Conservation (phyloP, 1,140 invertebrate species). For the Anastatus disparis region DNA sequence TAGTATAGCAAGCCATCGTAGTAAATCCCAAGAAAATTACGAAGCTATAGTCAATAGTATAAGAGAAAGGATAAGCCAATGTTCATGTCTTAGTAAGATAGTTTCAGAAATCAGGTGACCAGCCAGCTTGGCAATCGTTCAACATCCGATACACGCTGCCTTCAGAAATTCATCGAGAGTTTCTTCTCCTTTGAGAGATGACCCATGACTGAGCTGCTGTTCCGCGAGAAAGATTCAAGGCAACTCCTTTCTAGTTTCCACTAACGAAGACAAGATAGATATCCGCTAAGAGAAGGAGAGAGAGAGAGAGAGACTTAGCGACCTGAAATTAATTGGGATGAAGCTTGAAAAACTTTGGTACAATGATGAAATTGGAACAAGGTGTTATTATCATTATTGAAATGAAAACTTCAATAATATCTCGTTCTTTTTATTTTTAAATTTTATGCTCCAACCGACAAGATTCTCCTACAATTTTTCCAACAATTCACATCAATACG, state of each 20-base stretch:
- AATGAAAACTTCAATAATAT: conserved; percentile 6
- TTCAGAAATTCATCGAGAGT: conserved; percentile 26
- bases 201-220: conserved; percentile 5
- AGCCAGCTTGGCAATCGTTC: conserved; percentile 22
- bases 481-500: too few species aligned
- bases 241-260: neutral
- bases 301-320: too few species aligned
- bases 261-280: neutral
- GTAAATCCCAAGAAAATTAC: too few species aligned
- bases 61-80: too few species aligned
- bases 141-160: neutral
- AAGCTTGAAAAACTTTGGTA: neutral
- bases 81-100: too few species aligned
- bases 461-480: neutral
- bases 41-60: too few species aligned
- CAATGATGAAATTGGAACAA: neutral
- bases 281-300: too few species aligned
- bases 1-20: too few species aligned
- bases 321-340: conserved; percentile 23
- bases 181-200: conserved; percentile 22
- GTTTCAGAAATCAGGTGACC: too few species aligned
- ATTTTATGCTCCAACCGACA: neutral
- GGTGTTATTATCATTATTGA: neutral
- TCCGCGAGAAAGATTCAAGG: too few species aligned
- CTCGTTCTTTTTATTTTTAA: neutral